Base-by-base conservation (phyloP, 2,797 vertebrate species). In the Muscicapa striata region DNA sequence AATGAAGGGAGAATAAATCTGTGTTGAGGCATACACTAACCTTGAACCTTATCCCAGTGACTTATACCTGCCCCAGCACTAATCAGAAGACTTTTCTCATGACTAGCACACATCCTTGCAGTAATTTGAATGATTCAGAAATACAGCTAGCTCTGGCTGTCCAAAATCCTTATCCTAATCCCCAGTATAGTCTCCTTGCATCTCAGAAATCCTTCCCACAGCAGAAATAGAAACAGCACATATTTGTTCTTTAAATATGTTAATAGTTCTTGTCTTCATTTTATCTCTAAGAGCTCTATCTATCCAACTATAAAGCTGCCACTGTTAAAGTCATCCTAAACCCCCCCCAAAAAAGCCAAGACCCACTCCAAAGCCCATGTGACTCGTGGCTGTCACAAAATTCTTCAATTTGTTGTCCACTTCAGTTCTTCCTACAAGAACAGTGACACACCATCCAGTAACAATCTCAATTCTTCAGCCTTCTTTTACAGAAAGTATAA, bases 1-100 rank as follows among this genome's bases (percentile, higher is more conserved):
- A 84, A 68, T 74, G 68, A 69, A 87, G 72, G 74, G 80, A 87
- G 81, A 82, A 94, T 80, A 79, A 77, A 94, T 86, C 87, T 58
- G 45, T 86, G 63, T 81, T 88, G 68, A 96, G 67, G 86, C 45
- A 79, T 17, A 82, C 21, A 29, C 63, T 96, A 96, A 93, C 95
- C 96, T 95, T 96, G 94, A 96, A 93, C 93, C 83, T 95, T 95
- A 74, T 40, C 88, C 95, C 70, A 82, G 48, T 91, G 80, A 67
- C 77, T 95, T 90, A 55, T 87, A 96, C 77, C 90, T 95, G 77
- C 57, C 55, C 27, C 45, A 90, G 72, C 13, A 40, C 67, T 93
- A 76, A 79, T 74, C 68, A 92, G 67, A 81, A 90, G 88, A 34
- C 32, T 87, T 88, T 92, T 52, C 48, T 87, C 45, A 40, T 49